phyloP scores from a whole-genome alignment of 2,888 invertebrate species.

The Hypomecis atomaria region DNA sequence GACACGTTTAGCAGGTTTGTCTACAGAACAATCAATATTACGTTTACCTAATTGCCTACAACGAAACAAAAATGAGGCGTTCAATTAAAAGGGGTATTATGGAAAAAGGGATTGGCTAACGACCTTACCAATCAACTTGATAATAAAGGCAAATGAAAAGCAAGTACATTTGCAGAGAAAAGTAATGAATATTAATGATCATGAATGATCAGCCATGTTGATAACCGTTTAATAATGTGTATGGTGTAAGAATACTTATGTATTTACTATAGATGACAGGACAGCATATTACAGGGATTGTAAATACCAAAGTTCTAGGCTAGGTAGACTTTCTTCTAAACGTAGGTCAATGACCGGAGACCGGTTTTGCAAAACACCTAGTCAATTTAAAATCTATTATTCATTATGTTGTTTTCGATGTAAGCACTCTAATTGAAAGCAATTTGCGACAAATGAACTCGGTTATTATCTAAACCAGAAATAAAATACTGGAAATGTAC shows the following conservation, averaged over 20 bases:
- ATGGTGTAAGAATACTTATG: neutral
- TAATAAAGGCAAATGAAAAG: conserved; percentile 4
- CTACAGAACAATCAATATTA: too few relatives aligned
- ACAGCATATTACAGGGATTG: neutral
- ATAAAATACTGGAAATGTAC: neutral
- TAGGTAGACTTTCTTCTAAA: conserved; percentile 5
- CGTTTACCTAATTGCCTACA: too few relatives aligned
- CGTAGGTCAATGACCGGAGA: conserved; percentile 1
- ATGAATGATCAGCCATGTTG: neutral
- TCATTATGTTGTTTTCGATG: neutral
- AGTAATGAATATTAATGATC: conserved; percentile 20
- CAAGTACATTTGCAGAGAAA: conserved; percentile 4
- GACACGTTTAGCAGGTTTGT: too few relatives aligned
- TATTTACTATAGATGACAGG: neutral
- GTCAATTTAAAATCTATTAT: conserved; percentile 2
- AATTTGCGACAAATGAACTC: neutral
- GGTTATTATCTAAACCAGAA: neutral
- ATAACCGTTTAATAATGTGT: too few relatives aligned
- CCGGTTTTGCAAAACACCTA: conserved; percentile 4
- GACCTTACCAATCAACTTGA: conserved; percentile 4
- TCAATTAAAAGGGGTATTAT: neutral
- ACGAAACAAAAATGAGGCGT: neutral
- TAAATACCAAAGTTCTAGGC: neutral
- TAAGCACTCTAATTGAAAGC: conserved; percentile 1
- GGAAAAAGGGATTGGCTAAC: neutral